Conservation (phyloP, 2,113 vertebrate genomes). For the Muntiacus muntjak region DNA sequence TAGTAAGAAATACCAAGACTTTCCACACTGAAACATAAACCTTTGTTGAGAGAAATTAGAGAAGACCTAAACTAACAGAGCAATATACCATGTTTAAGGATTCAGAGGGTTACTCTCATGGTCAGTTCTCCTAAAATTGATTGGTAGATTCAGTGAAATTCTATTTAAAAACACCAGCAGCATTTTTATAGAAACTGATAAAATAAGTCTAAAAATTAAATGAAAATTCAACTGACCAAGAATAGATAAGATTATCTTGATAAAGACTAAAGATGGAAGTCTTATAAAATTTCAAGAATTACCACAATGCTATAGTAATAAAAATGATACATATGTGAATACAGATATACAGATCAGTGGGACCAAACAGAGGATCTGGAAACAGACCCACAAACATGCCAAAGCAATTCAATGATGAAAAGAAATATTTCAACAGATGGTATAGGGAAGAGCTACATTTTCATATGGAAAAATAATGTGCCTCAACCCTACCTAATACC, state of each 20-base stretch:
- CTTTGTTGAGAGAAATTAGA: not conserved
- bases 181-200: not conserved
- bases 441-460: not conserved
- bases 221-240: not conserved
- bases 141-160: not conserved
- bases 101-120: not conserved
- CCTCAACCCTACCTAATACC: not conserved
- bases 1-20: not conserved
- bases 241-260: not conserved
- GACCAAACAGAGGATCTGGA: not conserved
- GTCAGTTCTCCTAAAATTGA: not conserved
- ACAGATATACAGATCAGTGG: not conserved
- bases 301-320: not conserved
- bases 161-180: not conserved
- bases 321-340: not conserved
- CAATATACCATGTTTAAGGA: not conserved
- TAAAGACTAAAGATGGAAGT: not conserved
- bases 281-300: not conserved
- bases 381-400: not conserved
- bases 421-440: not conserved
- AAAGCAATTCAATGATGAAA: not conserved
- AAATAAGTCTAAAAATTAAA: not conserved
- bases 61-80: not conserved
- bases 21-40: not conserved
- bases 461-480: not conserved